Conservation (phyloP, 1,140 invertebrate genomes). For the Nebria ingens region DNA sequence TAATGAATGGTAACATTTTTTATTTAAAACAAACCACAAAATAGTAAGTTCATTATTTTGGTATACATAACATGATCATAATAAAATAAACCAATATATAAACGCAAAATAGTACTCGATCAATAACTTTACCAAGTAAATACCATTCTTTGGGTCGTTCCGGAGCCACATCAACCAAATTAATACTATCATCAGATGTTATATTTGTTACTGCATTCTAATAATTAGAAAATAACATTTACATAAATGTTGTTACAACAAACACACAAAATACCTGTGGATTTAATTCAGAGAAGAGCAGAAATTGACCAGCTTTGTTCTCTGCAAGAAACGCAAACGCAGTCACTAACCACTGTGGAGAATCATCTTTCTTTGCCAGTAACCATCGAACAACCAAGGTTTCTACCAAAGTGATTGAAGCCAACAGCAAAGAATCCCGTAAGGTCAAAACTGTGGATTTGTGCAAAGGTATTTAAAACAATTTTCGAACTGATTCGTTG, state of each 20-base stretch:
- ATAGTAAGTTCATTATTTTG: too few relatives aligned
- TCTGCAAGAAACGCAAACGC: not conserved
- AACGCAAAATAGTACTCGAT: conserved; percentile 7
- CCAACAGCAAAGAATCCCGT: not conserved
- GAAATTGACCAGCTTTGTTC: not conserved
- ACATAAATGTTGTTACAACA: not conserved
- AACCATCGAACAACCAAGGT: not conserved
- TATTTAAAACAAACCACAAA: too few relatives aligned
- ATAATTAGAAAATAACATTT: not conserved
- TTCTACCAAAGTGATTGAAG: not conserved
- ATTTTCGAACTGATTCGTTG: too few relatives aligned
- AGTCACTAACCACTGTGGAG: not conserved
- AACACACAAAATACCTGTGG: too few relatives aligned
- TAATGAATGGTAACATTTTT: too few relatives aligned
- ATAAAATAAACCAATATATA: conserved; percentile 11
- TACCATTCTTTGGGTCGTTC: conserved; percentile 14
- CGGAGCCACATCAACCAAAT: not conserved
- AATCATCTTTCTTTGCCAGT: not conserved
- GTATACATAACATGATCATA: conserved; percentile 13
- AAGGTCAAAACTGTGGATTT: not conserved
- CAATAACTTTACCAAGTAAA: conserved; percentile 14
- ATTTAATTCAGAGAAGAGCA: conserved; percentile 2
- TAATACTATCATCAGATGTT: not conserved
- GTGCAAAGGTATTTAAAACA: not conserved
- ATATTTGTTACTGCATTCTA: not conserved